These are phyloP conservation scores for Eupithecia dodoneata DNA, from an alignment of 2,888 invertebrate species.

Conservation along the genomic window DNA sequence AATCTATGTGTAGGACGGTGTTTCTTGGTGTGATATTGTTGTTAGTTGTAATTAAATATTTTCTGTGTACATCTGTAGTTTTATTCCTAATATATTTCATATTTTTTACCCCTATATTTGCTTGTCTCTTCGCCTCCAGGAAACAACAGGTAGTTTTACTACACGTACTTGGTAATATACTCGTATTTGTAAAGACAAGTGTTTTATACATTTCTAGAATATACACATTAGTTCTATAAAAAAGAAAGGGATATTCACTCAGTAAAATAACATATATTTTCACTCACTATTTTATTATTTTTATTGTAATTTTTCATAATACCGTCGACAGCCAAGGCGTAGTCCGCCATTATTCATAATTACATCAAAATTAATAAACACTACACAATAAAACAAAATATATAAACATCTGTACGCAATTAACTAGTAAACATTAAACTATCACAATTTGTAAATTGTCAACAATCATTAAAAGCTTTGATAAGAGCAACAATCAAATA, in stretches of 20 bases:
- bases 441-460: slow-evolving; percentile 64
- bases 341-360: slow-evolving; percentile 63
- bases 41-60: slow-evolving; percentile 25
- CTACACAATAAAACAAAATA: slow-evolving; percentile 38
- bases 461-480: slow-evolving; percentile 79
- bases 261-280: slow-evolving; percentile 52
- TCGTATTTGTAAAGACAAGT: too few relatives aligned
- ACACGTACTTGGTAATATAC: too few relatives aligned
- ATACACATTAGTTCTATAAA: too few relatives aligned
- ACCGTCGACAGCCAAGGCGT: slow-evolving; percentile 67
- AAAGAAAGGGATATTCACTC: too few relatives aligned
- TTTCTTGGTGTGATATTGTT: slow-evolving; percentile 17
- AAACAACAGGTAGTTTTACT: too few relatives aligned
- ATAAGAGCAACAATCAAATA: slow-evolving; percentile 67
- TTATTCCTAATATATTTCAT: background rate
- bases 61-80: slow-evolving; percentile 10
- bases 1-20: background rate
- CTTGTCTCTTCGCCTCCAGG: too few relatives aligned
- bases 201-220: too few relatives aligned
- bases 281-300: slow-evolving; percentile 82
- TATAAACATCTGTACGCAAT: slow-evolving; percentile 47
- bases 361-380: slow-evolving; percentile 42
- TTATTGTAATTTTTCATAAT: slow-evolving; percentile 84
- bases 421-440: slow-evolving; percentile 49
- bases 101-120: too few relatives aligned